Evolutionary conservation across 2,888 invertebrate species (phyloP).

Genomic region (Galerucella pusilla): DNA sequence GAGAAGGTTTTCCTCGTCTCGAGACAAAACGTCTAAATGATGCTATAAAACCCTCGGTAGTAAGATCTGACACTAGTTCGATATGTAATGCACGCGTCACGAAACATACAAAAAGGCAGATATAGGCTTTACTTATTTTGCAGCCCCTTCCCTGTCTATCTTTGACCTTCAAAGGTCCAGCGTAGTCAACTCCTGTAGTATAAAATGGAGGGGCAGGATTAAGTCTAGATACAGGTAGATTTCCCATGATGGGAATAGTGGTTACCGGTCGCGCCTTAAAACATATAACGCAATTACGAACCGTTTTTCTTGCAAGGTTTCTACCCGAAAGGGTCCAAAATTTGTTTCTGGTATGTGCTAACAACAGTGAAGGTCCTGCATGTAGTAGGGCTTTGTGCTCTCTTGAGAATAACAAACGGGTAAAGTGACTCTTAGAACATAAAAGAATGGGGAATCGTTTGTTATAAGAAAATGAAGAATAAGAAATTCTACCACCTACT

Average conservation of each 20-base stretch:
- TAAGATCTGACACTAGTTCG: too few relatives aligned
- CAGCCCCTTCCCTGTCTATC: too few relatives aligned
- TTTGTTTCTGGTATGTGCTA: conserved; percentile 40
- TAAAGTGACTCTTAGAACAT: conserved; percentile 29
- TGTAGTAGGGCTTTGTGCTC: conserved; percentile 40
- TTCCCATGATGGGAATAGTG: conserved; percentile 36
- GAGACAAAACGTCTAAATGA: conserved; percentile 9
- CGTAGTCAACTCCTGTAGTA: too few relatives aligned
- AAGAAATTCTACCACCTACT: too few relatives aligned
- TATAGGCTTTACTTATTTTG: too few relatives aligned
- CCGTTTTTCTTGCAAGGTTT: conserved; percentile 23
- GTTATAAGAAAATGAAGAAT: conserved; percentile 6
- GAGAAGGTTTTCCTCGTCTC: conserved; percentile 39
- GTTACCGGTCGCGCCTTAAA: conserved; percentile 30
- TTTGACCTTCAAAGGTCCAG: too few relatives aligned
- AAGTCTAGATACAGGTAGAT: conserved; percentile 36
- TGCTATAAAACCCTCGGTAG: too few relatives aligned
- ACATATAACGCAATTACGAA: conserved; percentile 38
- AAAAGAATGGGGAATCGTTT: conserved; percentile 37
- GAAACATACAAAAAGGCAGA: too few relatives aligned
- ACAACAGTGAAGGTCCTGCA: conserved; percentile 46
- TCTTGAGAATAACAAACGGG: conserved; percentile 30
- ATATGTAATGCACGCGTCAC: too few relatives aligned
- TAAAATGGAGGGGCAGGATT: background rate
- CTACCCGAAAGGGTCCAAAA: conserved; percentile 13